Evolutionary conservation across 2,113 vertebrate genomes (phyloP), one percentile per base, ranked within the genome.

Genomic region (Electrona antarctica): DNA sequence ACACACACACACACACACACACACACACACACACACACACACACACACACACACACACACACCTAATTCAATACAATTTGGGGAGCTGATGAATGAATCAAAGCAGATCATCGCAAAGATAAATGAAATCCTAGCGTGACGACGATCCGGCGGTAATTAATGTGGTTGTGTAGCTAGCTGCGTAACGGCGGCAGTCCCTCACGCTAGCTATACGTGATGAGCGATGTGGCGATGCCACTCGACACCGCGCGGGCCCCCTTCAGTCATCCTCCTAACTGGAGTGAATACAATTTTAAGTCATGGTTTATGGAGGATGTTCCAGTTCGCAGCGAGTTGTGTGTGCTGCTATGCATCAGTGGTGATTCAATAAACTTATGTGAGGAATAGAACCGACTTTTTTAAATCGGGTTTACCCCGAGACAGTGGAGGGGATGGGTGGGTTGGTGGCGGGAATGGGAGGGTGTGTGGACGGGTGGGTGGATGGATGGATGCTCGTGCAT

Each of bases 31-130:
- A 0, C 41, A 29, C 33, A 41, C 33, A 41, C 4, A 49, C 45
- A 33, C 8, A 14, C 10, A 0, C 41, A 29, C 6, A 15, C 2
- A 52, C 0, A 13, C 48, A 21, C 33, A 41, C 33, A 41, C 4
- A 6, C 4, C 57, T 46, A 50, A 69, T 57, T 78, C 54, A 28
- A 41, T 51, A 5, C 47, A 8, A 79, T 62, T 51, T 60, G 55
- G 7, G 2, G 60, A 7, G 15, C 13, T 28, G 8, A 28, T 29
- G 8, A 58, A 58, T 58, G 28, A 21, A 29, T 10, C 21, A 58
- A 58, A 58, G 56, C 15, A 28, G 56, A 41, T 41, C 33, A 41
- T 41, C 33, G 33, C 33, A 6, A 41, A 41, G 33, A 41, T 3
- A 41, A 41, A 41, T 41, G 5, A 6, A 41, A 41, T 41, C 33